Conservation (phyloP, 2,113 vertebrate species). For the Callionymus lyra region DNA sequence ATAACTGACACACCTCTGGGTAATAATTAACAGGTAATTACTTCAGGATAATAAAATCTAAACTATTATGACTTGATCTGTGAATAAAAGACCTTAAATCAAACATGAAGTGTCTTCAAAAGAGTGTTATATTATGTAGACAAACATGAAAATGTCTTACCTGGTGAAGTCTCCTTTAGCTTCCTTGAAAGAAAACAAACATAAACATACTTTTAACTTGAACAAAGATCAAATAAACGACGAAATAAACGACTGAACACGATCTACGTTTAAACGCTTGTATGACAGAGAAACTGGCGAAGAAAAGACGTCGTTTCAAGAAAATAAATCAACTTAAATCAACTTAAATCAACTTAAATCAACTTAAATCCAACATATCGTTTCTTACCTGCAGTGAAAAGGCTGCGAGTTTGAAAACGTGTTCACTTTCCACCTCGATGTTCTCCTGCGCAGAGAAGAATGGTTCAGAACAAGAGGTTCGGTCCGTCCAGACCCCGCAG, state of each 20-base stretch:
- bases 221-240: no score
- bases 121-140: not conserved
- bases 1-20: no score
- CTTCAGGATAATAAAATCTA: no score
- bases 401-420: slow-evolving; percentile 86
- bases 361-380: slow-evolving; percentile 8
- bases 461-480: slow-evolving; percentile 5
- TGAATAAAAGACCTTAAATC: no score
- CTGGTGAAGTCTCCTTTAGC: slow-evolving; percentile 87
- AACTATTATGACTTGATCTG: no score
- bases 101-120: not conserved
- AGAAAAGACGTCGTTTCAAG: no score
- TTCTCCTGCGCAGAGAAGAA: slow-evolving; percentile 66
- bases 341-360: no score
- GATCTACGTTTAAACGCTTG: no score
- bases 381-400: slow-evolving; percentile 87
- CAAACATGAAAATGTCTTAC: slow-evolving; percentile 62
- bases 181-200: slow-evolving; percentile 80
- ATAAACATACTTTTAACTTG: not conserved
- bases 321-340: no score
- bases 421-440: slow-evolving; percentile 83
- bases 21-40: no score
- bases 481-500: slow-evolving; percentile 40
- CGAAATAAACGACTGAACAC: no score
- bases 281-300: no score